A percentile compares a stretch with the other conserved stretches of the same genome.
These are phyloP conservation scores for Leptodactylus fallax DNA, from an alignment of 2,797 vertebrate genomes.

Conservation along the genomic window DNA sequence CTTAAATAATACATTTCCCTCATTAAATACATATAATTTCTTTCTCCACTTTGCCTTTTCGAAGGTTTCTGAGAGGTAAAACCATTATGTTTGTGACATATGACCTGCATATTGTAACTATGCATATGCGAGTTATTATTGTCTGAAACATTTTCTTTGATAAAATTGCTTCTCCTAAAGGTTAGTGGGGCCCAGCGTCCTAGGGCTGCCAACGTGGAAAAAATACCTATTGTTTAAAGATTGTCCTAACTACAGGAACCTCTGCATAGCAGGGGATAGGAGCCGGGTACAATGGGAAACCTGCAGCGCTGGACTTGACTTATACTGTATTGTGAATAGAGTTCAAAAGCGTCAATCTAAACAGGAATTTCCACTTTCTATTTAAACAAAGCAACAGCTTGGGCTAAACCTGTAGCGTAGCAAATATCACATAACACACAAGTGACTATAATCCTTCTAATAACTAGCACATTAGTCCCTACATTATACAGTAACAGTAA, in stretches of 20 bases:
- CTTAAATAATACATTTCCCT: too few species aligned
- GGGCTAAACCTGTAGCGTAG: constrained; percentile 5
- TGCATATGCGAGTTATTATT: background rate
- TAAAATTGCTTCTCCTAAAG: background rate
- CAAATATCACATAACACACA: constrained; percentile 19
- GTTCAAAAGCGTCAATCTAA: constrained; percentile 31
- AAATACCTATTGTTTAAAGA: background rate
- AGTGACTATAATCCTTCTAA: background rate
- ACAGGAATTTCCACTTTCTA: constrained; percentile 31
- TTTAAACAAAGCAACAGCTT: constrained; percentile 15
- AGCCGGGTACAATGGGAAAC: constrained; percentile 21
- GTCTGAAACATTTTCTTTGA: background rate
- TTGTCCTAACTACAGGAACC: constrained; percentile 14
- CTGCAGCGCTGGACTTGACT: constrained; percentile 17
- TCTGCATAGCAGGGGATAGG: constrained; percentile 12
- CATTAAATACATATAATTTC: too few species aligned
- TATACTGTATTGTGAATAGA: constrained; percentile 26
- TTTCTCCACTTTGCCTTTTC: too few species aligned
- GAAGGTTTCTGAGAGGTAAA: too few species aligned
- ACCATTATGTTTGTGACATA: too few species aligned
- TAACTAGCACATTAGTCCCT: constrained; percentile 1
- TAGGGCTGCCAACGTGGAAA: background rate
- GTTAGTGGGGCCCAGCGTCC: background rate
- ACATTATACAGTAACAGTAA: background rate
- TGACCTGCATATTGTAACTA: background rate